These are phyloP conservation scores for Dascyllus trimaculatus DNA, from an alignment of 2,113 vertebrate species.

Conservation along the genomic window DNA sequence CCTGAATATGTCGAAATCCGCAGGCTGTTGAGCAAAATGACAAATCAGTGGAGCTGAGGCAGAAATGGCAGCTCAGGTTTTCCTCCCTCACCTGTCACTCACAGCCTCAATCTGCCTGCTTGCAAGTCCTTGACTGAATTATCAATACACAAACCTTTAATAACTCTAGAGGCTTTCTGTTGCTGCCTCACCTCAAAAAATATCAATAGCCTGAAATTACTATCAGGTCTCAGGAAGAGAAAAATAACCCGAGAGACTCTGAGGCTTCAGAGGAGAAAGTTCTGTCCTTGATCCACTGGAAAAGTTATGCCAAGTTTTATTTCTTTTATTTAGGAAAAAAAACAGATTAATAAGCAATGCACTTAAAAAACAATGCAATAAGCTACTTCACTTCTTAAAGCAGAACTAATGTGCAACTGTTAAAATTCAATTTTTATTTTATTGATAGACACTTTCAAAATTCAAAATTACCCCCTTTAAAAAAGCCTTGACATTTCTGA, in stretches of 20 bases:
- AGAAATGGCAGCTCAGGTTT: conserved; percentile 37
- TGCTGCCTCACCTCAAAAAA: conserved; percentile 12
- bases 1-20: conserved; percentile 39
- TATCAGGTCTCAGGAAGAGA: conserved; percentile 1
- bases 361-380: too few relatives aligned
- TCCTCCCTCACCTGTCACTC: conserved; percentile 46
- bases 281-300: neutral
- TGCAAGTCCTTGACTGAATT: conserved; percentile 19
- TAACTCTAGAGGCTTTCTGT: conserved; percentile 38
- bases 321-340: too few relatives aligned
- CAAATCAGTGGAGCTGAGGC: conserved; percentile 24
- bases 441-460: too few relatives aligned
- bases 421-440: too few relatives aligned
- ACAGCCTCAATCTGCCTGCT: conserved; percentile 32
- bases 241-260: neutral
- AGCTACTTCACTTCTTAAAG: neutral
- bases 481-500: too few relatives aligned
- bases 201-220: conserved; percentile 26
- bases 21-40: conserved; percentile 29
- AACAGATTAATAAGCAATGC: too few relatives aligned
- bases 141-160: conserved; percentile 63
- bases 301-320: too few relatives aligned
- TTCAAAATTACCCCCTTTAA: too few relatives aligned
- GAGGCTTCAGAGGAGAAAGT: neutral
- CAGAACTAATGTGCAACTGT: too few relatives aligned